Percentiles rank a stretch among this genome's conserved stretches.
These are phyloP conservation scores for Morus bassanus DNA, from an alignment of 2,797 vertebrate genomes.

Conservation along the genomic window DNA sequence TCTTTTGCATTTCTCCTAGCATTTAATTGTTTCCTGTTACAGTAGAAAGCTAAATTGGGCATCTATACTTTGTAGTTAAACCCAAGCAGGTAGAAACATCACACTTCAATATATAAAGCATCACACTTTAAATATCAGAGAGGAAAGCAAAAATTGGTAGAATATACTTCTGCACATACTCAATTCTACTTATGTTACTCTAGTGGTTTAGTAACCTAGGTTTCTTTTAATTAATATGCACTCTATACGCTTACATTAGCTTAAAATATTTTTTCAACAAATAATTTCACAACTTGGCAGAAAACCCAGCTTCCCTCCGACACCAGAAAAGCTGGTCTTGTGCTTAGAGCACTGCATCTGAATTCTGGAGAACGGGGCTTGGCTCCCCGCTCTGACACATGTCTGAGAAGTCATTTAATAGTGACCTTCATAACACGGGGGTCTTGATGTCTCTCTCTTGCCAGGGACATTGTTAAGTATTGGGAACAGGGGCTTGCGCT, in stretches of 20 bases:
- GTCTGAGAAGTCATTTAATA: background rate
- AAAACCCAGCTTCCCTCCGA: background rate
- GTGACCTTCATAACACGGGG: background rate
- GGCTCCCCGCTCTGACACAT: rapidly evolving
- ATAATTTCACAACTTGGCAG: background rate
- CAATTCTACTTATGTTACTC: background rate
- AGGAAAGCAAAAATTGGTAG: background rate
- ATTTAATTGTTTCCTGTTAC: background rate
- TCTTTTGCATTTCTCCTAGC: background rate
- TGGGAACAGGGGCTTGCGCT: rapidly evolving
- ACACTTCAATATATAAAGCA: no score
- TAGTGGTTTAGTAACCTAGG: background rate
- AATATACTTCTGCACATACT: background rate
- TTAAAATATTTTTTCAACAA: background rate
- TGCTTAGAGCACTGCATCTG: background rate
- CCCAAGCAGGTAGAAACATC: background rate
- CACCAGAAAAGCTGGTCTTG: background rate
- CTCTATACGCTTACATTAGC: background rate
- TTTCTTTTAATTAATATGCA: background rate
- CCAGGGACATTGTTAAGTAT: background rate
- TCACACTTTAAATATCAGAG: background rate
- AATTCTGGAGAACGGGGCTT: background rate
- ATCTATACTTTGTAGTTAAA: background rate
- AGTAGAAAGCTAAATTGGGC: background rate
- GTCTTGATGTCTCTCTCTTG: background rate